These are phyloP conservation scores for Phainopepla nitens DNA, from an alignment of 2,113 vertebrate species.

Conservation along the genomic window DNA sequence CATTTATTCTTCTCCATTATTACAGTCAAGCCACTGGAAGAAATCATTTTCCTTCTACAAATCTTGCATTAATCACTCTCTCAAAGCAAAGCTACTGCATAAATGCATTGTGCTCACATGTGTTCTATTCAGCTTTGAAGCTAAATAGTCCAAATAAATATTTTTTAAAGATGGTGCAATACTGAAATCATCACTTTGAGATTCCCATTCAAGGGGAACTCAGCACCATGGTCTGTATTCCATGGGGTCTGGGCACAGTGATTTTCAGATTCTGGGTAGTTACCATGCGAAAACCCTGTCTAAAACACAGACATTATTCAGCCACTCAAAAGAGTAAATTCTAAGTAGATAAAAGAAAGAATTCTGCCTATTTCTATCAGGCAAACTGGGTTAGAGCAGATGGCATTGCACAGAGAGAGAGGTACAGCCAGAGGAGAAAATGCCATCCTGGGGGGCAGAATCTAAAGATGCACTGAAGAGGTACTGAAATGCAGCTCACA, in stretches of 20 bases:
- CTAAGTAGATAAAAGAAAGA: background rate
- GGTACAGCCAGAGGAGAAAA: background rate
- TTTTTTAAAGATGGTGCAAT: background rate
- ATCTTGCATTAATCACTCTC: background rate
- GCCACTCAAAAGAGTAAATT: background rate
- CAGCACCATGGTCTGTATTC: background rate
- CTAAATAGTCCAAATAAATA: background rate
- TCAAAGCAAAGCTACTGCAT: background rate
- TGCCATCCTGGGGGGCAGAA: accelerated
- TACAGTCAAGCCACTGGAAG: background rate
- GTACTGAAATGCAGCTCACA: accelerated
- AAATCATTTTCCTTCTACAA: background rate
- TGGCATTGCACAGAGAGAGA: accelerated
- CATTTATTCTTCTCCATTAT: conserved; percentile 45
- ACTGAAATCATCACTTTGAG: background rate
- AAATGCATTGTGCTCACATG: accelerated
- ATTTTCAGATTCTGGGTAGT: background rate
- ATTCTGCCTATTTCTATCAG: background rate
- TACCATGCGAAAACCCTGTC: background rate
- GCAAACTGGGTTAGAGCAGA: background rate
- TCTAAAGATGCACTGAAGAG: background rate
- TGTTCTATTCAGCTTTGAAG: background rate
- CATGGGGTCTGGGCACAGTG: background rate
- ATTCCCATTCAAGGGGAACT: background rate
- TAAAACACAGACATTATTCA: background rate